Evolutionary conservation across 2,113 vertebrate species (phyloP), one percentile per base, ranked within the genome.

Genomic region (Caranx ignobilis): DNA sequence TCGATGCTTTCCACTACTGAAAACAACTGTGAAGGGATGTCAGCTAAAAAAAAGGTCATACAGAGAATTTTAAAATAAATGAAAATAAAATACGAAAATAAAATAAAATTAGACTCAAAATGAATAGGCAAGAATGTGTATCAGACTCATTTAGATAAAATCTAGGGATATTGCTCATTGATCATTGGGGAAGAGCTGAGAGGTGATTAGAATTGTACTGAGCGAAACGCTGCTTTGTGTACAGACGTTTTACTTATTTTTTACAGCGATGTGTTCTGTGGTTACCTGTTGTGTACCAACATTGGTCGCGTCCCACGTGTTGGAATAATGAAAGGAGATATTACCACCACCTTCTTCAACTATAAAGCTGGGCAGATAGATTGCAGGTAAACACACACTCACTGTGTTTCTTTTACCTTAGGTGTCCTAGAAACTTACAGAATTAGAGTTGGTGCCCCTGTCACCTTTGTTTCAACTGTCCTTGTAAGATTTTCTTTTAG

Each of bases 251-350:
- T 84, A 16, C 31, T 43, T 73, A 21, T 81, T 39, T 89, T 75
- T 60, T 88, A 16, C 91, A 99, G 98, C 75, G 97, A 99, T 65
- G 98, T 99, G 70, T 99, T 99, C 94, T 99, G 98, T 89, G 98
- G 98, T 69, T 99, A 96, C 94, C 95, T 99, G 78, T 94, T 99
- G 79, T 99, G 98, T 85, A 91, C 97, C 87, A 97, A 98, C 92
- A 95, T 97, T 72, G 98, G 97, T 52, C 95, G 91, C 82, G 92
- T 89, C 65, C 97, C 98, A 31, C 96, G 97, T 61, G 96, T 99
- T 57, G 98, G 98, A 77, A 93, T 95, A 2, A 95, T 99, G 93
- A 97, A 97, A 89, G 98, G 98, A 87, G 98, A 99, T 57, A 92
- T 98, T 86, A 97, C 96, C 34, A 96, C 96, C 50, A 97, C 96